Percentiles rank a stretch among this genome's conserved stretches.
phyloP scores from a whole-genome alignment of 2,888 invertebrate genomes.

The Drosophila testacea region DNA sequence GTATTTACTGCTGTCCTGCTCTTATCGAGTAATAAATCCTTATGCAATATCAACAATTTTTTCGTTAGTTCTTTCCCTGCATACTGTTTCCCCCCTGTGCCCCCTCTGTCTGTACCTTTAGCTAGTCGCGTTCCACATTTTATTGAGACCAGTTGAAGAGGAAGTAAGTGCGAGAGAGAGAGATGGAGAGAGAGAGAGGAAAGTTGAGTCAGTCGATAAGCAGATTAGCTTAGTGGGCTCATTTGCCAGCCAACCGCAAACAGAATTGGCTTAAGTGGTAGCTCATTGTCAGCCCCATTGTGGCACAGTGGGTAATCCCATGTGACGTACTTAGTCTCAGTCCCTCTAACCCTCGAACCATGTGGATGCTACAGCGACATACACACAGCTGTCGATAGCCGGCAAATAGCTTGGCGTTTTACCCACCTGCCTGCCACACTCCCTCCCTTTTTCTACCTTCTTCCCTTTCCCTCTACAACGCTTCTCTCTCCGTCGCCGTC shows the following conservation, averaged over 20 bases:
- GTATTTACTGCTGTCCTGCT: background rate
- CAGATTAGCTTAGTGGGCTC: constrained; percentile 57
- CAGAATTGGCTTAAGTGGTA: constrained; percentile 61
- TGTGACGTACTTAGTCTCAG: constrained; percentile 52
- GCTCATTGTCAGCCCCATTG: constrained; percentile 54
- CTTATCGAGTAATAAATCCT: constrained; percentile 39
- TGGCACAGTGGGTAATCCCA: constrained; percentile 49
- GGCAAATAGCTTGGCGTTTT: constrained; percentile 31
- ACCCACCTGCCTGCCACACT: constrained; percentile 26
- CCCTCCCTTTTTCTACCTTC: background rate
- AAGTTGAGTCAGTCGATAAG: constrained; percentile 49
- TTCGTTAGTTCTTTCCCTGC: background rate
- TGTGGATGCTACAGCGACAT: background rate
- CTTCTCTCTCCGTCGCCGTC: constrained; percentile 8
- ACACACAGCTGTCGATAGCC: constrained; percentile 45
- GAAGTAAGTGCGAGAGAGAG: background rate
- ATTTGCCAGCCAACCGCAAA: constrained; percentile 62
- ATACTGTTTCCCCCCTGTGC: background rate
- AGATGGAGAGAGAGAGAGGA: background rate
- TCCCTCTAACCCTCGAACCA: background rate
- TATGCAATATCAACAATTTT: constrained; percentile 42
- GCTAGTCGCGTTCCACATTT: constrained; percentile 38
- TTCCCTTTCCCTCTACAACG: background rate
- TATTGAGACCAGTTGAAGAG: constrained; percentile 13
- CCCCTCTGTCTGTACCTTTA: background rate